Conservation (phyloP, 2,113 vertebrate species). For the Capricornis sumatraensis region DNA sequence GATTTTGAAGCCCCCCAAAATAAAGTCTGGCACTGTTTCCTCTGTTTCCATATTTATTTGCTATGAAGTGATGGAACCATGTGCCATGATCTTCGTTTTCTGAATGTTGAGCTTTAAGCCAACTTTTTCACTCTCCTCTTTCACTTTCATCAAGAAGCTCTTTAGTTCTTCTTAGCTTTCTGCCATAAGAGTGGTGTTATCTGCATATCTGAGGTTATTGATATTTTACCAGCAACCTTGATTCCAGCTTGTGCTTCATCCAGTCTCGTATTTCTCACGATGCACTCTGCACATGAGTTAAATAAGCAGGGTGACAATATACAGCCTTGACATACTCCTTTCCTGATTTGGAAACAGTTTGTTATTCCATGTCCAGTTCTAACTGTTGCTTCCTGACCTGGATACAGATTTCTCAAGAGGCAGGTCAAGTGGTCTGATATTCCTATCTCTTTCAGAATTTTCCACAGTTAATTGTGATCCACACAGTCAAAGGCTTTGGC, state of each 20-base stretch:
- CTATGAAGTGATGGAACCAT: background rate
- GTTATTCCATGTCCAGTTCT: background rate
- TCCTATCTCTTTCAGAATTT: background rate
- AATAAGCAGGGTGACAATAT: background rate
- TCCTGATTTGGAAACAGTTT: background rate
- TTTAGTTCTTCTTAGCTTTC: background rate
- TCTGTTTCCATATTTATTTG: background rate
- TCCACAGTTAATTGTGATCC: background rate
- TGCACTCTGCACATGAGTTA: background rate
- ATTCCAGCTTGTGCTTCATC: background rate
- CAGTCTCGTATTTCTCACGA: background rate
- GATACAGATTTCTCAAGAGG: background rate
- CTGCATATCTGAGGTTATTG: background rate
- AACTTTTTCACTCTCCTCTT: background rate
- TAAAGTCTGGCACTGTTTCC: background rate
- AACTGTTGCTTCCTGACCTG: background rate
- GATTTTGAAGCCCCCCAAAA: rapidly evolving
- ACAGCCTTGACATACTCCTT: background rate
- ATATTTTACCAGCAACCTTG: background rate
- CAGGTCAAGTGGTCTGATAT: background rate
- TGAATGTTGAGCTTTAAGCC: background rate
- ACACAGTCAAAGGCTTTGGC: background rate
- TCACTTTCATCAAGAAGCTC: background rate
- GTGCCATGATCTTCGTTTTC: background rate
- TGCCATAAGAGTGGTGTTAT: background rate